Evolutionary conservation across 2,888 invertebrate species (phyloP).

Genomic region (Augiades crinisus): DNA sequence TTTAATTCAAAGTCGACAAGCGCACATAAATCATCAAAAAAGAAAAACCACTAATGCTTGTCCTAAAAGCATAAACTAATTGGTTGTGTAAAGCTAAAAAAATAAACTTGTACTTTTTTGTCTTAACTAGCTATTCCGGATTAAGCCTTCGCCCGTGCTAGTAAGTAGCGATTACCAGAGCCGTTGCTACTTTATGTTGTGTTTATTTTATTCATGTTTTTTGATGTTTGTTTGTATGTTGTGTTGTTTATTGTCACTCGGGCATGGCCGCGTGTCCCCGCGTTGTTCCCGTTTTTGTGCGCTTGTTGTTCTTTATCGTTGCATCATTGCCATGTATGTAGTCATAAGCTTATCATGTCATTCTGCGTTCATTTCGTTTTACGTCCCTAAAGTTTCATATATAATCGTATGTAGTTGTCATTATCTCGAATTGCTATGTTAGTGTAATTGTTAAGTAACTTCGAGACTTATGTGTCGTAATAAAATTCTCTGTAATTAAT

Average conservation of each 20-base stretch:
- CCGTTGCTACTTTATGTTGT: slow-evolving; percentile 70
- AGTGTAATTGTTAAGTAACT: neutral
- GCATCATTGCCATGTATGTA: slow-evolving; percentile 16
- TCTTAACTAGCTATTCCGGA: slow-evolving; percentile 96
- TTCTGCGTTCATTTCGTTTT: slow-evolving; percentile 7
- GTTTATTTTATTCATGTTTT: slow-evolving; percentile 42
- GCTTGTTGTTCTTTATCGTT: slow-evolving; percentile 78
- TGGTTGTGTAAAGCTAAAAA: slow-evolving; percentile 45
- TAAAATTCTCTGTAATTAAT: too few relatives aligned
- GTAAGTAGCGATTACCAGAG: slow-evolving; percentile 89
- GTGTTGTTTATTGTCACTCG: slow-evolving; percentile 60
- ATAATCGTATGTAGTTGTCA: slow-evolving; percentile 5
- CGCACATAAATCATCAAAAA: slow-evolving; percentile 70
- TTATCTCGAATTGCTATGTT: neutral
- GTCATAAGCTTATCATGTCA: slow-evolving; percentile 19
- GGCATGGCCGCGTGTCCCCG: slow-evolving; percentile 75
- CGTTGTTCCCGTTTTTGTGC: slow-evolving; percentile 73
- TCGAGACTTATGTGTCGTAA: neutral
- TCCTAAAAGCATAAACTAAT: slow-evolving; percentile 52
- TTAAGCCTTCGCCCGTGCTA: slow-evolving; percentile 98
- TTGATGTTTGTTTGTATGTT: slow-evolving; percentile 41
- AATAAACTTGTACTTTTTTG: slow-evolving; percentile 63
- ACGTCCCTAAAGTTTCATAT: neutral
- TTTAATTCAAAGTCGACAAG: slow-evolving; percentile 66
- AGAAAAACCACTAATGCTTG: slow-evolving; percentile 58